Evolutionary conservation across 2,888 invertebrate species (phyloP).

Genomic region (Orchesella flavescens): DNA sequence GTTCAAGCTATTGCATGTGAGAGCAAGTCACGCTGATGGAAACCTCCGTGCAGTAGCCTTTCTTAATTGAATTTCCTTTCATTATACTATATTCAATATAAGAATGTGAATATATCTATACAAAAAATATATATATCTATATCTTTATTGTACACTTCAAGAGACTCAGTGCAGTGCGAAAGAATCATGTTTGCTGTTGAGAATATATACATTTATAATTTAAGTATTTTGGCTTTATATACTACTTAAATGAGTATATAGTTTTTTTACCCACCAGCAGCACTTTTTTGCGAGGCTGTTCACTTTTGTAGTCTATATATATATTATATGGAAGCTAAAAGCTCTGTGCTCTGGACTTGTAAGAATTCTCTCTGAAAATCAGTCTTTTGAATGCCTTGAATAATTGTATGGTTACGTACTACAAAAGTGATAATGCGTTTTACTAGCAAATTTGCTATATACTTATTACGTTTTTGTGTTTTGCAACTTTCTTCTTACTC

Average conservation of each 20-base stretch:
- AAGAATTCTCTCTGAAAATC: conserved; percentile 43
- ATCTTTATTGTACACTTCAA: conserved; percentile 51
- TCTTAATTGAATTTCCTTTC: conserved; percentile 62
- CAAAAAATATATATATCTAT: neutral
- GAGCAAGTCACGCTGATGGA: conserved; percentile 71
- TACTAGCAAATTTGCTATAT: neutral
- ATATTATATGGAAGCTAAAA: neutral
- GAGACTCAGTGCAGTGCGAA: conserved; percentile 55
- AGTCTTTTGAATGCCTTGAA: conserved; percentile 2
- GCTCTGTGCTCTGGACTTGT: conserved; percentile 48
- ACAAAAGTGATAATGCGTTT: neutral
- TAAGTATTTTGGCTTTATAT: conserved; percentile 33
- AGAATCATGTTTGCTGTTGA: conserved; percentile 32
- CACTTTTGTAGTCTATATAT: neutral
- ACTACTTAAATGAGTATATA: neutral
- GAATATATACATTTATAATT: conserved; percentile 30
- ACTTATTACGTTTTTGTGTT: conserved; percentile 1
- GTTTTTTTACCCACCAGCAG: conserved; percentile 32
- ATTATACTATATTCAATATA: conserved; percentile 7
- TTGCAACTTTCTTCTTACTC: neutral
- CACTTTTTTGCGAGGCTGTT: conserved; percentile 43
- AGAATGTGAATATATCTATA: too few species aligned
- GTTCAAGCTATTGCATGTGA: conserved; percentile 69
- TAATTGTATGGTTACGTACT: neutral
- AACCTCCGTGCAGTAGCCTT: conserved; percentile 71